Evolutionary conservation across 2,888 invertebrate species (phyloP).

Genomic region (Scaptomyza reducta): DNA sequence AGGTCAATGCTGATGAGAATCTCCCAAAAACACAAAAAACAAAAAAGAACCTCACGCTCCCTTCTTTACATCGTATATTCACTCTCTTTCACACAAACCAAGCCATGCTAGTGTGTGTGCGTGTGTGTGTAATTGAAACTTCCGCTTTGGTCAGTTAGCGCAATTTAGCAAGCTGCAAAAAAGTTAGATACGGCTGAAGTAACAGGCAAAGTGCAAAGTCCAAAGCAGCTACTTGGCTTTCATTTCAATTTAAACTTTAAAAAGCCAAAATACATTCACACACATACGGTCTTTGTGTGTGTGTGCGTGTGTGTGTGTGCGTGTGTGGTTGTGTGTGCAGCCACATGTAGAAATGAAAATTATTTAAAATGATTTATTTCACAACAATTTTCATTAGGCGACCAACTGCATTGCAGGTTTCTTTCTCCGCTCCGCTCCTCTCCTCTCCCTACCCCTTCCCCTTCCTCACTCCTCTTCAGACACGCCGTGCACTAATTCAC

Average conservation of each 20-base stretch:
- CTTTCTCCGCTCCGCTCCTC: not conserved
- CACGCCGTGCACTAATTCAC: conserved; percentile 68
- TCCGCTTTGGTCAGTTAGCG: conserved; percentile 80
- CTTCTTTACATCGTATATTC: conserved; percentile 4
- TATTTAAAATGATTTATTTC: conserved; percentile 79
- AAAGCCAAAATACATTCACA: conserved; percentile 33
- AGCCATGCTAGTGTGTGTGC: conserved; percentile 22
- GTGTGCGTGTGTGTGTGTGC: conserved; percentile 6
- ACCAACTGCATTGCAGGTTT: conserved; percentile 69
- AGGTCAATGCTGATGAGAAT: conserved; percentile 66
- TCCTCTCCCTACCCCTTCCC: too few relatives aligned
- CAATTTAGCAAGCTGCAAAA: conserved; percentile 79
- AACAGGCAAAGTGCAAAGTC: conserved; percentile 78
- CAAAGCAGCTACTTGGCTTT: conserved; percentile 77
- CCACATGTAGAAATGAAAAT: conserved; percentile 69
- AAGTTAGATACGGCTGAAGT: conserved; percentile 76
- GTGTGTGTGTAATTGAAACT: conserved; percentile 71
- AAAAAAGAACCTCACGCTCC: not conserved
- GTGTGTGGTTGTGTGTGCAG: conserved; percentile 39
- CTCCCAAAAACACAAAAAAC: conserved; percentile 16
- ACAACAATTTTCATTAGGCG: conserved; percentile 76
- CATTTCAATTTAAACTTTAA: conserved; percentile 77
- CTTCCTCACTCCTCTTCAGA: not conserved
- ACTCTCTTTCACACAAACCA: conserved; percentile 14
- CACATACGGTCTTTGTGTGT: conserved; percentile 3